Evolutionary conservation across 1,140 invertebrate species (phyloP).

Genomic region (Paraescarpia echinospica): DNA sequence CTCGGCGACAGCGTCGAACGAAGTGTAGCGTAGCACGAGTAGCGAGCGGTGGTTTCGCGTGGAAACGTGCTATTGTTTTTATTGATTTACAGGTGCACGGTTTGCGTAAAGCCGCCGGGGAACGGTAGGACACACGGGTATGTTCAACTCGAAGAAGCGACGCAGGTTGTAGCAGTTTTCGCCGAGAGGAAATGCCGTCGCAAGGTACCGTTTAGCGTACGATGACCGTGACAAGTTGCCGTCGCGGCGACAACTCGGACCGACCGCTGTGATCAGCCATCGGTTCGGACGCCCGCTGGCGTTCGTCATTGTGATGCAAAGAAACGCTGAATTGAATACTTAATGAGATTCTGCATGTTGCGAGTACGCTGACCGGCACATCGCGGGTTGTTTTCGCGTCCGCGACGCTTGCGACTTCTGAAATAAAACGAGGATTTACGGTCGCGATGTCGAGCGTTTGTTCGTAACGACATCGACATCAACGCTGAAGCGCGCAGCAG

Average conservation of each 20-base stretch:
- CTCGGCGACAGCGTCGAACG: background rate
- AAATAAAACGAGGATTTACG: background rate
- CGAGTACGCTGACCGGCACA: background rate
- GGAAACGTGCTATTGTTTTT: background rate
- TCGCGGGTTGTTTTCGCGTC: background rate
- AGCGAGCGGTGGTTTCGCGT: background rate
- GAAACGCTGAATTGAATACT: background rate
- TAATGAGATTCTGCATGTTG: constrained; percentile 5
- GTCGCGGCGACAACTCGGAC: background rate
- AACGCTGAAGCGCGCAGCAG: background rate
- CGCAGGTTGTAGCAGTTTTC: background rate
- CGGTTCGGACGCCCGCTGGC: background rate
- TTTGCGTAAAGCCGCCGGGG: background rate
- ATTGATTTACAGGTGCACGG: constrained; percentile 4
- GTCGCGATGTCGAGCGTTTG: background rate
- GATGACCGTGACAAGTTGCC: background rate
- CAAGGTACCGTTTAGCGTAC: background rate
- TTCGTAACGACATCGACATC: background rate
- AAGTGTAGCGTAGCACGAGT: background rate
- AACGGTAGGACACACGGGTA: background rate
- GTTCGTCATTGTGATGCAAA: constrained; percentile 3
- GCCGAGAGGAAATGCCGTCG: background rate
- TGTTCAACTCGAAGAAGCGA: background rate
- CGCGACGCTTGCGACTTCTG: background rate
- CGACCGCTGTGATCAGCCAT: background rate